Base-by-base conservation (phyloP, 1,140 invertebrate genomes). In the Carcinoscorpius rotundicauda region DNA sequence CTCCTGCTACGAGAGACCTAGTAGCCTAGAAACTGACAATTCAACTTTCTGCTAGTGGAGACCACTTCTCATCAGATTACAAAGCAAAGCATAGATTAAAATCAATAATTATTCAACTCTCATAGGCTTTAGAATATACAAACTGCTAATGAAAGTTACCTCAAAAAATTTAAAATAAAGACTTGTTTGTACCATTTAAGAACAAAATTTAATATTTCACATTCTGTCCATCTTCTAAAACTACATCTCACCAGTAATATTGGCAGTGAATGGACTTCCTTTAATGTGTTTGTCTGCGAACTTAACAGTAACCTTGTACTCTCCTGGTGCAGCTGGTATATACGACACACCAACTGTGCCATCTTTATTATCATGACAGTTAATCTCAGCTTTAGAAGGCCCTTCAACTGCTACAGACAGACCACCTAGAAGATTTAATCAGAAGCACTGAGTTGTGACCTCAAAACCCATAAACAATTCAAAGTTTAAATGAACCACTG, bases 271-370 rank as follows among this genome's bases (percentile, higher is more conserved):
- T 8, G 96, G 96, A 56, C 92, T 95, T 68, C 95, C 95, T 76
- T 89, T 89, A 75, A 98, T 97, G 76, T 97, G 91, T 74, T 94
- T 93, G 70, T 96, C 93, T 48, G 88, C 93, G 72, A 98, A 97
- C 72, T 94, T 91, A 49, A 97, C 92, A 11, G 87, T 85, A 66
- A 96, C 87, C 76, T 95, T 94, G 78, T 98, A 98, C 79, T 97
- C 94, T 60, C 96, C 96, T 4, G 94, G 94, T n/a, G 91, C 89
- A 0, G 92, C 95, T 55, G 95, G 95, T 61, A 97, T 76, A 77
- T 95, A 98, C 2, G 88, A 90, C 2, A 96, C 92, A 0, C 88
- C 85, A 0, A 97, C 93, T 0, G 95, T 97, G 52, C 94, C 94
- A 76, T 97, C 93, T 78, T 94, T 94, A 79, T 96, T 96, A 76